Base-by-base conservation (phyloP, 2,888 invertebrate species). In the Drosophila monieri region DNA sequence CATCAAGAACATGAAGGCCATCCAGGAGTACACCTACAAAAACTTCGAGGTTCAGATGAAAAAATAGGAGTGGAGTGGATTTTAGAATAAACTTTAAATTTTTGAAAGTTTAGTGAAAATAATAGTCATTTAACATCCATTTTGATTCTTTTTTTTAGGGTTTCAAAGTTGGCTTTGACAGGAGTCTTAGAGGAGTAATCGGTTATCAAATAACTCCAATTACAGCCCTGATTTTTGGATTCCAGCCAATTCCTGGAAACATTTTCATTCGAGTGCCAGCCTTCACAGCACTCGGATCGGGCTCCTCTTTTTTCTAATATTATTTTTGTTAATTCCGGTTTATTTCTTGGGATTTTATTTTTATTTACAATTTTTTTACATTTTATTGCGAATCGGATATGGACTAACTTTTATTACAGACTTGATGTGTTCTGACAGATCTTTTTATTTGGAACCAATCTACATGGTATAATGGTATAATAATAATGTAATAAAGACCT, bases 1-100 rank as follows among this genome's bases (percentile, higher is more conserved):
- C 14, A 64, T 85, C 0, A 66, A 49, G 12, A 85, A 81, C n/a
- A 6, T 78, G 5, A 77, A 76, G 52, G 14, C 5, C 6, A 77
- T 84, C 6, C 1, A 52, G 10, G 47, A 68, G 0, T 87, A 66
- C 10, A 77, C 85, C 8, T 80, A 62, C 14, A 30, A 78, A 10
- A 15, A 47, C 0, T 87, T 83, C 6, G 87, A 77, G 43, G 39
- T 81, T 3, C 54, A 48, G 21, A 41, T 48, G 6, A 6, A 43
- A 1, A 39, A 37, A 3, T 37, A 39, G 30, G 0, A 1, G 4
- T 18, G n/a, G 5, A 4, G n/a, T 5, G n/a, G 2, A 35, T 27
- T 27, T 27, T 27, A 9, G 27, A 8, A 27, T 0, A n/a, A 2
- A 14, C 1, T 15, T n/a, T 15, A 39, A 15, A 15, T 14, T 14